phyloP scores from a whole-genome alignment of 2,888 invertebrate species.

The Pyrrhosoma nymphula region DNA sequence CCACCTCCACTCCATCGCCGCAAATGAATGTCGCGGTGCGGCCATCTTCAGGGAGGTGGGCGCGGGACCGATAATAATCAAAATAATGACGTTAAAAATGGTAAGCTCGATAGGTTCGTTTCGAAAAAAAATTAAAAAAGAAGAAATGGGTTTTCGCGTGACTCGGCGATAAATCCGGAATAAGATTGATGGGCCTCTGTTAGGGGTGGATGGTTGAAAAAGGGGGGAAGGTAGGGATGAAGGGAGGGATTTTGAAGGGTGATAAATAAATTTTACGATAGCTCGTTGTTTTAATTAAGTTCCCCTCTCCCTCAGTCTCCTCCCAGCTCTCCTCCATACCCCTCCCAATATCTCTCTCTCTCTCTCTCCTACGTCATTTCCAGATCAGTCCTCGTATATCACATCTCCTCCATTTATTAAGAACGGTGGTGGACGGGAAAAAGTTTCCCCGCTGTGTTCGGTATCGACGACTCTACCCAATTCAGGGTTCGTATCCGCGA shows the following conservation, averaged over 20 bases:
- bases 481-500: neutral
- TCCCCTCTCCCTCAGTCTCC: neutral
- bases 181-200: neutral
- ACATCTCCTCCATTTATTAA: constrained; percentile 8
- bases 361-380: neutral
- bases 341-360: neutral
- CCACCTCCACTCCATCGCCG: neutral
- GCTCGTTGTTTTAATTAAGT: constrained; percentile 27
- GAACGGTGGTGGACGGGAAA: neutral
- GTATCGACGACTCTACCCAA: neutral
- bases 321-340: neutral
- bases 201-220: neutral
- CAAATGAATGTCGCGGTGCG: constrained; percentile 11
- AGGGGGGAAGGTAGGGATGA: neutral
- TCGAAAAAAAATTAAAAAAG: neutral
- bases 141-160: neutral
- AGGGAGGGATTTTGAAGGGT: neutral
- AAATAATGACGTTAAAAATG: constrained; percentile 6
- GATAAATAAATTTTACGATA: constrained; percentile 22
- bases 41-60: neutral
- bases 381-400: constrained; percentile 22
- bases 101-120: neutral
- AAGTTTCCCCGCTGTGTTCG: neutral
- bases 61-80: neutral
- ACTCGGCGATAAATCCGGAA: neutral